Evolutionary conservation across 53 echinoderm and acorn worm species (phyloP).

Genomic region (Apostichopus leukothele): DNA sequence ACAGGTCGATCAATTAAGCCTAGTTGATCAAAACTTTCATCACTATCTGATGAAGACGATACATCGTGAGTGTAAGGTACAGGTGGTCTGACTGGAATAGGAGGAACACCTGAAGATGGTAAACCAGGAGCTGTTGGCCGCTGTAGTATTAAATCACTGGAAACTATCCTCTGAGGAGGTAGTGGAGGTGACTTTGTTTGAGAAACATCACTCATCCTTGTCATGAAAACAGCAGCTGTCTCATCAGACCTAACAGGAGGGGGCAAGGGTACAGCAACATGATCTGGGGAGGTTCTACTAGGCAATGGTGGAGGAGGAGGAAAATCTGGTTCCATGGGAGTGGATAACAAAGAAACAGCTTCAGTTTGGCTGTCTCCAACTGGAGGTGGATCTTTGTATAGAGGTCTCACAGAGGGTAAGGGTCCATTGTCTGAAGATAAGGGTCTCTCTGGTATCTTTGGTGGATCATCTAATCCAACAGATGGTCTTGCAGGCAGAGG

Average conservation of each 20-base stretch:
- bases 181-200: neutral
- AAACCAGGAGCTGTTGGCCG: neutral
- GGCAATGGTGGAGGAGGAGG: slow-evolving; percentile 3
- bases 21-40: neutral
- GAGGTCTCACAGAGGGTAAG: neutral
- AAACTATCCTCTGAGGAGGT: neutral
- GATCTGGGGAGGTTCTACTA: neutral
- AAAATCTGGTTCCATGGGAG: neutral
- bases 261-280: neutral
- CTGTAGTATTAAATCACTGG: neutral
- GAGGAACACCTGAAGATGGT: neutral
- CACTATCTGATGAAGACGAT: neutral
- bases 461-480: slow-evolving; percentile 40
- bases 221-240: neutral
- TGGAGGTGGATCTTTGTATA: neutral
- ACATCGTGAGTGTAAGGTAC: neutral
- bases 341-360: neutral
- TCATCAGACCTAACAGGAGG: neutral
- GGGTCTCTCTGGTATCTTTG: slow-evolving; percentile 19
- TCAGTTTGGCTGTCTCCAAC: neutral
- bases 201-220: neutral
- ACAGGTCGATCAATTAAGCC: slow-evolving; percentile 13
- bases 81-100: slow-evolving; percentile 6
- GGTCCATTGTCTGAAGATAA: neutral
- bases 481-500: slow-evolving; percentile 28